Evolutionary conservation across 2,797 vertebrate species (phyloP), one percentile per base, ranked within the genome.

Genomic region (Poecile montanus): DNA sequence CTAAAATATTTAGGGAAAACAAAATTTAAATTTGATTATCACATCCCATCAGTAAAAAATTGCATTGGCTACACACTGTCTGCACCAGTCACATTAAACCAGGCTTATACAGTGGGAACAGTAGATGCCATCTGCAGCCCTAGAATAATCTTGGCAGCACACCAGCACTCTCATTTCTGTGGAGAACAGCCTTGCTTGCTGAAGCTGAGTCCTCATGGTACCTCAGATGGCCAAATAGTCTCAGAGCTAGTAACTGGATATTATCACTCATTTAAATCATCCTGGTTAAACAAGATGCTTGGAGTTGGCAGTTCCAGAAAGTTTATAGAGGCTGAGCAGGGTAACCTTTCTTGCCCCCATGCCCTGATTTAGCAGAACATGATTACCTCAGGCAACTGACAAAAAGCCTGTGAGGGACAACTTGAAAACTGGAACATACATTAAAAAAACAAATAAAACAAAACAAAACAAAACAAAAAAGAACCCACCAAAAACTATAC

Each of bases 211-310:
- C 71, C 89, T 96, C 77, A 51, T 50, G 40, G 88, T 88, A 94
- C 76, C 68, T 92, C 68, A 83, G 79, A 86, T 67, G 90, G 80
- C 85, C 91, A 96, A 82, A 94, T 42, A 89, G 47, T 94, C 94
- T 95, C 88, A 79, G 83, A 91, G n/a, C 27, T 91, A 85, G 94
- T 91, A 93, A 95, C 85, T 94, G 73, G 67, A 90, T 94, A 93
- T 67, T 93, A 73, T 86, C 62, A 48, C 73, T 65, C 53, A 61
- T 79, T 88, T 86, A 71, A 94, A 93, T 79, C 38, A 94, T 73
- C 54, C 58, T 61, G 58, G 56, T 88, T 91, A 83, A 95, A 72
- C 42, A 73, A 83, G 50, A 77, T 66, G 13, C 87, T 88, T 56
- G 23, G 62, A 88, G 48, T 10, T 81, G 82, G 48, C 56, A 82